Evolutionary conservation across 2,113 vertebrate genomes (phyloP).

Genomic region (Drymodes brunneopygia): DNA sequence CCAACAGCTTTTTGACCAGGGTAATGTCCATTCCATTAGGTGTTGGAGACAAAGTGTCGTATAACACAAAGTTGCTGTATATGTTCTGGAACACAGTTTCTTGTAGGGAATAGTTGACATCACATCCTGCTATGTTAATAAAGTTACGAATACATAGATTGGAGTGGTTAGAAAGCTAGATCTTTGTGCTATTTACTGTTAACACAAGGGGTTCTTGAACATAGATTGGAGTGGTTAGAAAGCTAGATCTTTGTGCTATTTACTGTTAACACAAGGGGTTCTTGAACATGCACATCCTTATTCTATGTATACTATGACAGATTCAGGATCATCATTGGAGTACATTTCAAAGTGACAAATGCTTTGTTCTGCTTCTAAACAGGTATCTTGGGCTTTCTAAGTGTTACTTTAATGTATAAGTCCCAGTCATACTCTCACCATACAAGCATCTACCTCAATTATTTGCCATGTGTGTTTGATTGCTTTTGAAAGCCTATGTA

Average conservation of each 20-base stretch:
- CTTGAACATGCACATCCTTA: not conserved
- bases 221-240: too few relatives aligned
- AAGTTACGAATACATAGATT: not conserved
- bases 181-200: too few relatives aligned
- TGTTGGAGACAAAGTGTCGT: not conserved
- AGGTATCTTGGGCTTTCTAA: not conserved
- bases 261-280: not conserved
- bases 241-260: not conserved
- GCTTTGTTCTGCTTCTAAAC: not conserved
- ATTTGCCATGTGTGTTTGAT: not conserved
- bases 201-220: too few relatives aligned
- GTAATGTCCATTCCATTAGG: not conserved
- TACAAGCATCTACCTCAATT: not conserved
- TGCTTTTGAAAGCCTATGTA: not conserved
- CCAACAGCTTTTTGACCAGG: not conserved
- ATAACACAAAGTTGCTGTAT: not conserved
- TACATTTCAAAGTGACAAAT: not conserved
- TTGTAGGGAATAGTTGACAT: not conserved
- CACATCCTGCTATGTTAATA: not conserved
- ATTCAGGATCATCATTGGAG: not conserved
- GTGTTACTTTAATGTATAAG: not conserved
- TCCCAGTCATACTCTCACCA: not conserved
- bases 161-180: too few relatives aligned
- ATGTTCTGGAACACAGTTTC: not conserved
- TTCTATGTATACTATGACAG: not conserved